Evolutionary conservation across 2,888 invertebrate species (phyloP), one percentile per base, ranked within the genome.

Genomic region (Chromoteleia sp.): DNA sequence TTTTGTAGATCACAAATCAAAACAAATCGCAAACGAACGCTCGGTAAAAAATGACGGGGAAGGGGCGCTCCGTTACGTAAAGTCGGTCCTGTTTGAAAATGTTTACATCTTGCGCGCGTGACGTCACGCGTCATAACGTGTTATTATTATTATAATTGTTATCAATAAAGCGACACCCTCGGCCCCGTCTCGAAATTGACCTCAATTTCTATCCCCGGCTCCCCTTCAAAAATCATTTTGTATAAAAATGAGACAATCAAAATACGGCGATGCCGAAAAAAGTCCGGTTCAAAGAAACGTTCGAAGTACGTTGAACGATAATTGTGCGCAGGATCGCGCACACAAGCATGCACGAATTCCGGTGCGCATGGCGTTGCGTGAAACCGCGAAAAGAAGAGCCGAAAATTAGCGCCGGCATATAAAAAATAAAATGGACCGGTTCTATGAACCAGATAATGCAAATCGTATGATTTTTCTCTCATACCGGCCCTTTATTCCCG

Each of bases 41-140:
- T 19, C 15, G 2, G 21, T 4, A 15, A 65, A 50, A 48, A 15
- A n/a, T 10, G 30, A 10, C 14, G 33, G 5, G 61, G 50, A 19
- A 50, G 30, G 67, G 67, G 58, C 41, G 17, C 41, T 6, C 1
- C 21, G 14, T 58, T 58, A 67, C 52, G 48, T 25, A 50, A 67
- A 59, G 41, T 50, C 61, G 56, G 30, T 43, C 70, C 63, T 56
- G 48, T 19, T 54, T 54, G 19, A 70, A 63, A 77, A 63, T 77
- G 70, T 77, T 77, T 65, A 75, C 58, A 77, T 70, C 39, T 70
- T 29, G 54, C 41, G 56, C 41, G 56, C 63, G 45, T 63, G 68
- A 70, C 59, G 68, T 67, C 54, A 63, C 63, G 19, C 63, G 36
- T 25, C 41, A 15, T 21, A 52, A 52, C n/a, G n/a, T n/a, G 50